phyloP scores from a whole-genome alignment of 2,888 invertebrate species.

The Torymus aiolomorphi region DNA sequence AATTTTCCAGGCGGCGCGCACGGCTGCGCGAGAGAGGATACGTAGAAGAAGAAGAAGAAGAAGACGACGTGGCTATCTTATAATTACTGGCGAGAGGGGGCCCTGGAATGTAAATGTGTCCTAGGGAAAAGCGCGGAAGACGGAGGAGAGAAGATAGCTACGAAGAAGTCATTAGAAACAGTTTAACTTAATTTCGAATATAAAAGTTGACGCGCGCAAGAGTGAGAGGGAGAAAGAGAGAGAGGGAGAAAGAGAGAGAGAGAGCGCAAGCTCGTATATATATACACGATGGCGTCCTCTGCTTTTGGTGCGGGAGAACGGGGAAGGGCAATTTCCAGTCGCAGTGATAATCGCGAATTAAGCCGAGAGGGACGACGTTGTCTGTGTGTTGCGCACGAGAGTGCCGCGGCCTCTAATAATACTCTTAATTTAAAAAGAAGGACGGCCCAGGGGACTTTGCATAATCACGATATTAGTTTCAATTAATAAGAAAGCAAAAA shows the following conservation, averaged over 20 bases:
- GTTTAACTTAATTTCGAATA: conserved; percentile 59
- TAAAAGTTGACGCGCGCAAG: conserved; percentile 53
- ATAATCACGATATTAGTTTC: conserved; percentile 53
- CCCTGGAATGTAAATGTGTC: conserved; percentile 57
- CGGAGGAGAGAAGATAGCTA: conserved; percentile 43
- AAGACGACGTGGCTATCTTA: conserved; percentile 61
- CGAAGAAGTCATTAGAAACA: conserved; percentile 59
- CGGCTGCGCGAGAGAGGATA: conserved; percentile 1
- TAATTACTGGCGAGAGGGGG: conserved; percentile 60
- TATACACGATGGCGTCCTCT: too few species aligned
- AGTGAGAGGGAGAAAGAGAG: not conserved
- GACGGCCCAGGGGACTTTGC: conserved; percentile 33
- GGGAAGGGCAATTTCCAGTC: conserved; percentile 27
- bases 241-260: not conserved
- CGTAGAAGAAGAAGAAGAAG: conserved; percentile 30
- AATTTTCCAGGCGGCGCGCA: conserved; percentile 57
- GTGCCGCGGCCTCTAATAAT: conserved; percentile 38
- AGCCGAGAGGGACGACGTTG: not conserved
- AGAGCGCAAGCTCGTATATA: not conserved
- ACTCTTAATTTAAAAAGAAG: conserved; percentile 44
- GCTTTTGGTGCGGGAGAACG: not conserved
- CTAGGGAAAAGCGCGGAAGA: not conserved
- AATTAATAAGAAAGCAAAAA: conserved; percentile 43
- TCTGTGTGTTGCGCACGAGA: too few species aligned
- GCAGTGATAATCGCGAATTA: conserved; percentile 52